phyloP scores from a whole-genome alignment of 2,797 vertebrate genomes.

The Sus cebifrons region DNA sequence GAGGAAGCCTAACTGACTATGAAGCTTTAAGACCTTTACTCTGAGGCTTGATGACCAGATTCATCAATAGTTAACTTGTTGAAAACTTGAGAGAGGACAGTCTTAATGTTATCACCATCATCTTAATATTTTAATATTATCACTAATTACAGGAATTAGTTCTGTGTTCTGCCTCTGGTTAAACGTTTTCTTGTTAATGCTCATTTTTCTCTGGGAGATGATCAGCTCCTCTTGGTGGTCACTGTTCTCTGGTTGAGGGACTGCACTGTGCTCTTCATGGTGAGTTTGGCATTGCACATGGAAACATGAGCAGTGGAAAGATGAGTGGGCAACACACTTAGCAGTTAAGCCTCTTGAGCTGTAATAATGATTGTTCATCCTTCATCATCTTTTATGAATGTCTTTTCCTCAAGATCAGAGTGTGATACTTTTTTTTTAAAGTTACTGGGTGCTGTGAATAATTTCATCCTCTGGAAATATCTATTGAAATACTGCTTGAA shows the following conservation, averaged over 20 bases:
- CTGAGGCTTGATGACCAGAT: not conserved
- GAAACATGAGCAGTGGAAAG: constrained; percentile 22
- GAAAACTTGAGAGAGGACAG: not conserved
- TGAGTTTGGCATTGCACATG: not conserved
- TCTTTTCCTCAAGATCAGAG: constrained; percentile 59
- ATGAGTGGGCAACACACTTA: constrained; percentile 1
- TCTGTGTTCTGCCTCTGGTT: not conserved
- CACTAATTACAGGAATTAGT: not conserved
- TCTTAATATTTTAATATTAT: too few species aligned
- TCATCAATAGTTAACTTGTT: not conserved
- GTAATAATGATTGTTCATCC: constrained; percentile 3
- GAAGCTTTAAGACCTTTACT: not conserved
- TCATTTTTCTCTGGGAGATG: constrained; percentile 7
- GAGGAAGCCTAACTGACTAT: not conserved
- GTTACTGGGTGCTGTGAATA: constrained; percentile 46
- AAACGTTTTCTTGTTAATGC: constrained; percentile 36
- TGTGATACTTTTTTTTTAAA: not conserved
- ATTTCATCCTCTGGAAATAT: constrained; percentile 58
- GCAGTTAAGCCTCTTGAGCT: constrained; percentile 55
- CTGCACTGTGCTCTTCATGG: not conserved
- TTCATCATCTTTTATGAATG: constrained; percentile 53
- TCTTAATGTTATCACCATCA: not conserved
- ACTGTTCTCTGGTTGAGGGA: constrained; percentile 38
- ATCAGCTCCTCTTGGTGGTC: constrained; percentile 4
- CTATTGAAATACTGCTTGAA: constrained; percentile 52